phyloP scores from a whole-genome alignment of 2,797 vertebrate genomes.

The Crypturellus tataupa region DNA sequence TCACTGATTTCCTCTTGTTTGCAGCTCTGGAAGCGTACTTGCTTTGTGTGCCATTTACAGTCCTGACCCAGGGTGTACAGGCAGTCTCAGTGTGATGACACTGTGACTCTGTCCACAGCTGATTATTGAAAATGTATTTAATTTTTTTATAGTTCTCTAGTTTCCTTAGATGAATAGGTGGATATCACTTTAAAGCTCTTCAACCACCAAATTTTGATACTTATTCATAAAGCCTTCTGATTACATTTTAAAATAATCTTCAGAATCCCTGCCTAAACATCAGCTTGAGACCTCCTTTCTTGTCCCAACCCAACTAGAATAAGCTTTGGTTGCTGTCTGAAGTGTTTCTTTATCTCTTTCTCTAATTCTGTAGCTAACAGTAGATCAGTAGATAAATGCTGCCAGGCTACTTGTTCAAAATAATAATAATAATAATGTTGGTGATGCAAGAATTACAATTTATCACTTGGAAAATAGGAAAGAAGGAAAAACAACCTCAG shows the following conservation, averaged over 20 bases:
- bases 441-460: not conserved
- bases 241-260: not conserved
- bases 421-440: not conserved
- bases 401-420: not conserved
- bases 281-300: not conserved
- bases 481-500: not conserved
- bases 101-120: not conserved
- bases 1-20: not conserved
- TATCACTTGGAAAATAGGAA: not conserved
- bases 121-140: not conserved
- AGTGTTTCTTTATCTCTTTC: not conserved
- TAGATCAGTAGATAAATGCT: not conserved
- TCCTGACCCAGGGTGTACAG: rapidly evolving
- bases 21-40: rapidly evolving
- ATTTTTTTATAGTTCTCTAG: not conserved
- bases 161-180: not conserved
- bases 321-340: not conserved
- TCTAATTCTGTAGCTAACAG: not conserved
- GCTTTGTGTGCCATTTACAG: not conserved
- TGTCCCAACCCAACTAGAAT: not conserved
- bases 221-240: not conserved
- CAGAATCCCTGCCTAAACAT: not conserved
- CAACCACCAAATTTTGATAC: not conserved
- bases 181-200: not conserved
- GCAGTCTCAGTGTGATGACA: not conserved